Evolutionary conservation across 2,113 vertebrate genomes (phyloP).

Genomic region (Cichladusa arquata): DNA sequence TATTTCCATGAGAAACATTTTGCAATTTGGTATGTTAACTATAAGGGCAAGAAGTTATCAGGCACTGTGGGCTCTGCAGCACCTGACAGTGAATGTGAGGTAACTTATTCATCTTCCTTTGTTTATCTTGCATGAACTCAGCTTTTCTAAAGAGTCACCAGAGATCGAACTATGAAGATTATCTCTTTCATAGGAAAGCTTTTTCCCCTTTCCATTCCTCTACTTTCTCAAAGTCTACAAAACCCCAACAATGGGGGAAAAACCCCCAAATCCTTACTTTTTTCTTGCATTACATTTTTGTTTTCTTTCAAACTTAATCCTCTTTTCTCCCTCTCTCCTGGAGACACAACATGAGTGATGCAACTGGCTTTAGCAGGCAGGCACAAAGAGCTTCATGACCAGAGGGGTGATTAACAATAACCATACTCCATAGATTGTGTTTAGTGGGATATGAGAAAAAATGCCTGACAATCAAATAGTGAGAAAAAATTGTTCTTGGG

Average conservation of each 20-base stretch:
- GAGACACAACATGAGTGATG: neutral
- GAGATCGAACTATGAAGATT: neutral
- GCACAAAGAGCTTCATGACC: neutral
- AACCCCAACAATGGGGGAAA: neutral
- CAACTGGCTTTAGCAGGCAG: neutral
- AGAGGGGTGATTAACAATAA: neutral
- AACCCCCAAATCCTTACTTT: fast-evolving
- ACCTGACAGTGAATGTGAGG: neutral
- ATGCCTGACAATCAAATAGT: neutral
- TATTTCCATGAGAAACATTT: neutral
- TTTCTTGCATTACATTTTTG: neutral
- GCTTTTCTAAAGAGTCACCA: neutral
- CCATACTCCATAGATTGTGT: neutral
- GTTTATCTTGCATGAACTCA: neutral
- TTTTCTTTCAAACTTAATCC: neutral
- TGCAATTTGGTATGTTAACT: neutral
- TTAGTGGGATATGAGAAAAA: neutral
- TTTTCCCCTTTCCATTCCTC: neutral
- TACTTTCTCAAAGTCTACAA: neutral
- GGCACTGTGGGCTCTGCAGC: neutral
- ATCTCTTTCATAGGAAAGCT: neutral
- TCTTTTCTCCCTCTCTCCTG: neutral
- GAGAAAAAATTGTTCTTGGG: neutral
- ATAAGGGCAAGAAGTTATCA: neutral
- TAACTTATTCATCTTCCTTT: neutral